Conservation (phyloP, 2,113 vertebrate genomes). For the Brienomyrus longianalis region DNA sequence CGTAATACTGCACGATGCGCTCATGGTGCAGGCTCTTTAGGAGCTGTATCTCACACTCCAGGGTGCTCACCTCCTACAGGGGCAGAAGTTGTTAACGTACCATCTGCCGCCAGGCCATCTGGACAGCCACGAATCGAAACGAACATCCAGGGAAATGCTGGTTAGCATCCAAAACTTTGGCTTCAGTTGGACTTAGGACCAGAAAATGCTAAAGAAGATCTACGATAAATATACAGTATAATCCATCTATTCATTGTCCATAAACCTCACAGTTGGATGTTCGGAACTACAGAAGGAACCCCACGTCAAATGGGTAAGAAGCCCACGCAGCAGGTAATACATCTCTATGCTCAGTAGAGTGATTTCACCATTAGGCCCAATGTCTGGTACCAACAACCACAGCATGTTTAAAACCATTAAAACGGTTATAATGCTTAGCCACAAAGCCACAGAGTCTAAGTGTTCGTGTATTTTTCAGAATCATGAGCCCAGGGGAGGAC, state of each 20-base stretch:
- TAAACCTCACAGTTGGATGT: background rate
- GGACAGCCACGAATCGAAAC: background rate
- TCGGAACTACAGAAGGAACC: background rate
- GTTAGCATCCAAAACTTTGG: background rate
- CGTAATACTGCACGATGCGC: slow-evolving; percentile 90
- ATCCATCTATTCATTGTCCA: background rate
- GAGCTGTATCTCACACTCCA: slow-evolving; percentile 94
- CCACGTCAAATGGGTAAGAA: background rate
- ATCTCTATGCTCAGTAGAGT: background rate
- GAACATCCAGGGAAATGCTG: background rate
- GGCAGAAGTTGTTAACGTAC: background rate
- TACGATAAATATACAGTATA: background rate
- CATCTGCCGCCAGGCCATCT: background rate
- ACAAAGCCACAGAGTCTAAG: too few species aligned
- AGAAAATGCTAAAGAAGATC: background rate
- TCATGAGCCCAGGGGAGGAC: too few species aligned
- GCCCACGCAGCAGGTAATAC: background rate
- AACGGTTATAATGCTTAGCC: too few species aligned
- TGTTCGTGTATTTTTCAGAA: too few species aligned
- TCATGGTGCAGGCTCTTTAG: slow-evolving; percentile 91
- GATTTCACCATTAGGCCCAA: background rate
- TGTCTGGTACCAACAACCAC: background rate
- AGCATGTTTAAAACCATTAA: too few species aligned
- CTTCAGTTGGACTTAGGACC: background rate
- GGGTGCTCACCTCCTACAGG: slow-evolving; percentile 85